These are phyloP conservation scores for Drosophila orosa DNA, from an alignment of 1,140 invertebrate genomes.

Conservation along the genomic window DNA sequence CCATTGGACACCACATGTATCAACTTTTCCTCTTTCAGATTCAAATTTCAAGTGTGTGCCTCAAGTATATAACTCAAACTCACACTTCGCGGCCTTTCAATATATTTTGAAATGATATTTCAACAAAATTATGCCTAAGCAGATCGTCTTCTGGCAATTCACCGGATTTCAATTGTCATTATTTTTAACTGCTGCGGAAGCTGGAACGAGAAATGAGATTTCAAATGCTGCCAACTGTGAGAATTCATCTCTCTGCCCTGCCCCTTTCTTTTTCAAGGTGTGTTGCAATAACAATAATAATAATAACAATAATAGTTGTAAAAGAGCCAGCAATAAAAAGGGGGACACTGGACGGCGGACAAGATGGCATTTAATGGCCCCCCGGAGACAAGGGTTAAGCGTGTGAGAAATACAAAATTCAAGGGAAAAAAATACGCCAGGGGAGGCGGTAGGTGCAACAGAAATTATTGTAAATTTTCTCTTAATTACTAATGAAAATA, in stretches of 20 bases:
- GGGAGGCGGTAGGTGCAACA: conserved; percentile 32
- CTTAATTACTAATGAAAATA: conserved; percentile 82
- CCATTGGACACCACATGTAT: neutral
- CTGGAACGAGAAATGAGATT: conserved; percentile 46
- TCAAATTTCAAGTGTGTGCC: conserved; percentile 21
- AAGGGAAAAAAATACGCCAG: conserved; percentile 21
- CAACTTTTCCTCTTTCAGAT: neutral
- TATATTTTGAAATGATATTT: conserved; percentile 47
- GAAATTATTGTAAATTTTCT: conserved; percentile 80
- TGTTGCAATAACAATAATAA: conserved; percentile 61
- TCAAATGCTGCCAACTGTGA: conserved; percentile 73
- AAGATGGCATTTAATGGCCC: conserved; percentile 74
- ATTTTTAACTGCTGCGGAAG: conserved; percentile 78
- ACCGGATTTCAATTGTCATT: conserved; percentile 76
- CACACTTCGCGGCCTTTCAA: conserved; percentile 1
- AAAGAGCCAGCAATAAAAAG: conserved; percentile 41
- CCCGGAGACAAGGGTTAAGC: conserved; percentile 64
- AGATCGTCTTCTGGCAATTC: conserved; percentile 33
- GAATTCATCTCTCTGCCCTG: conserved; percentile 1
- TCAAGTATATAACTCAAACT: conserved; percentile 8
- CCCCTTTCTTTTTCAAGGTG: conserved; percentile 14
- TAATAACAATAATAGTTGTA: conserved; percentile 52
- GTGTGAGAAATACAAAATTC: conserved; percentile 64
- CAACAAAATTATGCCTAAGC: conserved; percentile 46
- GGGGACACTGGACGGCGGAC: conserved; percentile 27